These are phyloP conservation scores for Drosophila mimica DNA, from an alignment of 2,888 invertebrate genomes.

Conservation along the genomic window DNA sequence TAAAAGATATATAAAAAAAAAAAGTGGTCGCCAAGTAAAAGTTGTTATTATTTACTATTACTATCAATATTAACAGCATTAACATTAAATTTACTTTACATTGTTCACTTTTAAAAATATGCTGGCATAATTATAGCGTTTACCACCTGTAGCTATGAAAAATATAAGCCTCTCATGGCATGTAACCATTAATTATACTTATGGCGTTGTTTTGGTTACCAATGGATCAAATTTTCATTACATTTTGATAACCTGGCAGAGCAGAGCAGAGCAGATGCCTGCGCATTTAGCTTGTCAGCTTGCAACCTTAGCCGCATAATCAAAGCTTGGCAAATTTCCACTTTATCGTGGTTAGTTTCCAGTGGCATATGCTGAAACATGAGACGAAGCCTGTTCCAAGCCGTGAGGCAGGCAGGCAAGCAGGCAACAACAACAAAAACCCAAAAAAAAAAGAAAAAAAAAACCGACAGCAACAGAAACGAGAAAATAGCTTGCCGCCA, in stretches of 20 bases:
- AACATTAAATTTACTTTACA: not conserved
- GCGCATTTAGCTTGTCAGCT: slow-evolving; percentile 11
- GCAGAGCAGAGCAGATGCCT: slow-evolving; percentile 2
- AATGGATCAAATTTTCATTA: slow-evolving; percentile 21
- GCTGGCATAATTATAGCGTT: not conserved
- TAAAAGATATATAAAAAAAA: too few relatives aligned
- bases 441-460: slow-evolving; percentile 3
- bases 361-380: slow-evolving; percentile 65
- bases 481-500: slow-evolving; percentile 71
- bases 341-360: slow-evolving; percentile 48
- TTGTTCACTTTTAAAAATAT: not conserved
- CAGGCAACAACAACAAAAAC: slow-evolving; percentile 11
- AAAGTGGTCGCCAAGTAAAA: too few relatives aligned
- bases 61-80: not conserved
- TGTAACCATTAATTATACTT: slow-evolving; percentile 57
- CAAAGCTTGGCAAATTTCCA: slow-evolving; percentile 40
- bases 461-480: slow-evolving; percentile 20
- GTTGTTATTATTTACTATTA: too few relatives aligned
- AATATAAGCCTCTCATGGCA: slow-evolving; percentile 23
- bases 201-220: slow-evolving; percentile 1
- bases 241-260: slow-evolving; percentile 8
- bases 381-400: slow-evolving; percentile 56
- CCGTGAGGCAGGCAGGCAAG: not conserved
- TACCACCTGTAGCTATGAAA: slow-evolving; percentile 15
- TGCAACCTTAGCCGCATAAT: slow-evolving; percentile 21